phyloP scores from a whole-genome alignment of 2,113 vertebrate genomes.

The Stigmatopora nigra region DNA sequence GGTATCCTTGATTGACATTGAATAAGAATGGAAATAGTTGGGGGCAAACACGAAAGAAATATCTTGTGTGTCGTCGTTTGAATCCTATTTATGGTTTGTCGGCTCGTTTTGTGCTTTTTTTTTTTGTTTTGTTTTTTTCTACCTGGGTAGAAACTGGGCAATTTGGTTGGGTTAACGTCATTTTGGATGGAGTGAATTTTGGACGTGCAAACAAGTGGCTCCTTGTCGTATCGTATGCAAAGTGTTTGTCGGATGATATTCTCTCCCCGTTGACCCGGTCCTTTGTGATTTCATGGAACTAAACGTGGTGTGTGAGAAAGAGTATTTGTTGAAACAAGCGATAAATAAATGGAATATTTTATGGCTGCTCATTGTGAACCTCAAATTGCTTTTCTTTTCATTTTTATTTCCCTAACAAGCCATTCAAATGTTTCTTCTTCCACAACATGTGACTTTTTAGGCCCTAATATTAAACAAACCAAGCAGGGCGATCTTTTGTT shows the following conservation, averaged over 20 bases:
- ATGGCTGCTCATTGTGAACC: constrained; percentile 46
- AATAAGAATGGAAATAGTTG: background rate
- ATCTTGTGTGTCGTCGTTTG: constrained; percentile 49
- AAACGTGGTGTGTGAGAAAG: constrained; percentile 63
- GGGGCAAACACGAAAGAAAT: constrained; percentile 10
- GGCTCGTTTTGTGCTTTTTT: constrained; percentile 19
- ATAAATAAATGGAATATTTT: constrained; percentile 68
- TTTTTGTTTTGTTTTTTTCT: constrained; percentile 17
- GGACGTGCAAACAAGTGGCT: constrained; percentile 60
- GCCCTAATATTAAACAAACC: background rate
- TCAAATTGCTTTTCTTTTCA: constrained; percentile 23
- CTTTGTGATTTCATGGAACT: constrained; percentile 63
- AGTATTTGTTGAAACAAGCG: constrained; percentile 62
- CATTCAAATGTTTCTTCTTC: background rate
- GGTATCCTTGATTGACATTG: background rate
- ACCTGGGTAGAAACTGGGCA: constrained; percentile 33
- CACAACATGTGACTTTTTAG: background rate
- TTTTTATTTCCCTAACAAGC: background rate
- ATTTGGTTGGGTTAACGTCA: constrained; percentile 52
- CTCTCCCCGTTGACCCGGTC: constrained; percentile 59
- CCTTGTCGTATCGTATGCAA: constrained; percentile 51
- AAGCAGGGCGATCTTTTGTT: background rate
- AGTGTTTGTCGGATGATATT: constrained; percentile 50
- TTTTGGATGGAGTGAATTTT: constrained; percentile 59
- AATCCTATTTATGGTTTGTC: constrained; percentile 8